These are phyloP conservation scores for Eptesicus fuscus DNA, from an alignment of 2,113 vertebrate genomes.

Conservation along the genomic window DNA sequence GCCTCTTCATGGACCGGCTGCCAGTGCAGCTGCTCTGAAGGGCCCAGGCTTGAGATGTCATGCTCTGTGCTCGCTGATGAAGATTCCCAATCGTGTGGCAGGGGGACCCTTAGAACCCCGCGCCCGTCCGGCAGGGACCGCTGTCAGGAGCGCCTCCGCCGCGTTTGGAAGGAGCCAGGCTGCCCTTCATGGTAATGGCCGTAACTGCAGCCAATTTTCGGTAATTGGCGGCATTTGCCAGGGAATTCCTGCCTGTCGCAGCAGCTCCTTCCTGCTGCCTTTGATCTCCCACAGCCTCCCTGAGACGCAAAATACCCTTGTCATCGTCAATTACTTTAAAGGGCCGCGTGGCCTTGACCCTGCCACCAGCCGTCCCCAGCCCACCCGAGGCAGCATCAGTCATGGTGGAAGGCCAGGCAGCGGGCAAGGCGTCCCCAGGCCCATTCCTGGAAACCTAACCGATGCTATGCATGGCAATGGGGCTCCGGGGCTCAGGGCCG, in stretches of 20 bases:
- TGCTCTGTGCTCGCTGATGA: not conserved
- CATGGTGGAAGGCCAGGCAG: not conserved
- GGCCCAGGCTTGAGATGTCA: accelerated
- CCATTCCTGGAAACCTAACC: not conserved
- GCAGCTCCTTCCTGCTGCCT: slow-evolving; percentile 25
- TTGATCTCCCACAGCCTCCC: slow-evolving; percentile 59
- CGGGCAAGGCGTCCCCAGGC: not conserved
- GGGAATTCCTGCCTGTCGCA: slow-evolving; percentile 47
- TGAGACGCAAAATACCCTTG: slow-evolving; percentile 30
- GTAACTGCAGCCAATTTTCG: slow-evolving; percentile 58
- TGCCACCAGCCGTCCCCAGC: not conserved
- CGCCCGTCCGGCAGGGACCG: accelerated
- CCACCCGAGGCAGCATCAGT: not conserved
- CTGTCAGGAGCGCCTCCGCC: not conserved
- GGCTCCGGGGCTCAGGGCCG: not conserved
- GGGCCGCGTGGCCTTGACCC: slow-evolving; percentile 55
- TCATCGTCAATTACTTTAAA: slow-evolving; percentile 56
- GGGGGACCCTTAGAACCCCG: not conserved
- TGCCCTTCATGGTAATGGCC: not conserved
- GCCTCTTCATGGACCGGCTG: accelerated
- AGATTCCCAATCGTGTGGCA: not conserved
- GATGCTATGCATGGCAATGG: accelerated
- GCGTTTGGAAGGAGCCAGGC: not conserved
- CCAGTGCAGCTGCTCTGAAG: not conserved
- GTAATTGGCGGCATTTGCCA: slow-evolving; percentile 57